phyloP scores from a whole-genome alignment of 2,888 invertebrate species.

The Oasisia sp. region DNA sequence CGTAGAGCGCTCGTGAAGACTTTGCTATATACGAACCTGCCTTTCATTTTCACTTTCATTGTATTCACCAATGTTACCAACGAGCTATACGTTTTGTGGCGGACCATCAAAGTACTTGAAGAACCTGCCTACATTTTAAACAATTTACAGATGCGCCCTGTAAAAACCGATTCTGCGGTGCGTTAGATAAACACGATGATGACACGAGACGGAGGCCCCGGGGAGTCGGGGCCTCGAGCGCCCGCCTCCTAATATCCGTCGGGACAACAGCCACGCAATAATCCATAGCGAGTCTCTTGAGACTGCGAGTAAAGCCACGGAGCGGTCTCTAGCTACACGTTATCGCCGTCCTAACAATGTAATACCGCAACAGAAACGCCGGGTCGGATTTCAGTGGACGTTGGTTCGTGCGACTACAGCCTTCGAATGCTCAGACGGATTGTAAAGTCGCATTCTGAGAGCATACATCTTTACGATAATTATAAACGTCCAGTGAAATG shows the following conservation, averaged over 20 bases:
- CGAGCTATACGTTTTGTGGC: too few relatives aligned
- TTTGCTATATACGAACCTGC: too few relatives aligned
- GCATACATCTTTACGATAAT: too few relatives aligned
- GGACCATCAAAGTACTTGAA: too few relatives aligned
- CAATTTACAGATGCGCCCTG: neutral
- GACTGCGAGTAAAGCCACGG: neutral
- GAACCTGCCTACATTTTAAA: neutral
- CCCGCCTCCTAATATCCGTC: neutral
- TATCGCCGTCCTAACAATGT: neutral
- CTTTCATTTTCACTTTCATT: too few relatives aligned
- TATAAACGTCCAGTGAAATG: too few relatives aligned
- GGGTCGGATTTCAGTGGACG: too few relatives aligned
- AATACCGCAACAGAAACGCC: neutral
- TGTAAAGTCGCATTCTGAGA: too few relatives aligned
- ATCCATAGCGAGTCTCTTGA: neutral
- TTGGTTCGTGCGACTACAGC: too few relatives aligned
- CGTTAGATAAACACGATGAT: neutral
- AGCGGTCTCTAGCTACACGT: neutral
- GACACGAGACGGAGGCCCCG: neutral
- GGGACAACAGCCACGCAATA: neutral
- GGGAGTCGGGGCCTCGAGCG: neutral
- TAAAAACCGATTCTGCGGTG: neutral
- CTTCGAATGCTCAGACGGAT: too few relatives aligned
- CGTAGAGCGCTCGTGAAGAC: too few relatives aligned
- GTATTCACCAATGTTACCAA: too few relatives aligned